Conservation (phyloP, 2,797 vertebrate genomes). For the Danio kyathit region DNA sequence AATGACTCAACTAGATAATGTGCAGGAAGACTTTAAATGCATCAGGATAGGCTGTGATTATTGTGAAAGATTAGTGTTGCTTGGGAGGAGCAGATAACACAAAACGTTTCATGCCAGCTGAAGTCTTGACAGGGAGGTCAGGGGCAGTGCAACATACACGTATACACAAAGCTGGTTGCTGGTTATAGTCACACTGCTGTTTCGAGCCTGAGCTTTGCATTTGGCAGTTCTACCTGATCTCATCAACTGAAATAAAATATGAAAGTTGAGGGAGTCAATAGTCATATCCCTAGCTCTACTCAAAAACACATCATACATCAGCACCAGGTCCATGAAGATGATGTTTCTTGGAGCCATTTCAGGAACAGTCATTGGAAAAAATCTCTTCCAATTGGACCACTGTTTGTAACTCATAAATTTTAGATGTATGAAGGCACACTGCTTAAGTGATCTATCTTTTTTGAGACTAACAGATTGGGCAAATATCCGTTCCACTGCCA, state of each 20-base stretch:
- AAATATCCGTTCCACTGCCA: background rate
- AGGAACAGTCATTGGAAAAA: slow-evolving; percentile 6
- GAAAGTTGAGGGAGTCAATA: slow-evolving; percentile 12
- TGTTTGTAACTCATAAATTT: background rate
- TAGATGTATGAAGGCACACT: slow-evolving; percentile 29
- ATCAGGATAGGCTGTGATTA: slow-evolving; percentile 12
- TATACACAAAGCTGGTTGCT: slow-evolving; percentile 11
- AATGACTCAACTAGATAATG: slow-evolving; percentile 25
- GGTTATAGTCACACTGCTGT: slow-evolving; percentile 28
- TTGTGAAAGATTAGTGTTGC: slow-evolving; percentile 17
- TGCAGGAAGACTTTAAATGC: slow-evolving; percentile 55
- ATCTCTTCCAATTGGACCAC: background rate
- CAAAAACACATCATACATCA: slow-evolving; percentile 32
- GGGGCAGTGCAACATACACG: slow-evolving; percentile 5
- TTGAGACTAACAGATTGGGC: background rate
- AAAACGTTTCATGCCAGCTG: background rate
- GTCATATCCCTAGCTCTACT: background rate
- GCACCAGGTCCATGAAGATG: background rate
- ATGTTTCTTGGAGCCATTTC: slow-evolving; percentile 8
- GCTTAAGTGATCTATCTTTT: background rate
- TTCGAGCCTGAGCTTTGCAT: slow-evolving; percentile 35
- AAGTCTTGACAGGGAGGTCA: slow-evolving; percentile 32
- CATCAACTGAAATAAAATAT: slow-evolving; percentile 22
- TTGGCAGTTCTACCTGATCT: slow-evolving; percentile 45
- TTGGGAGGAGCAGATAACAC: slow-evolving; percentile 24